Percentiles rank a stretch among this genome's conserved stretches.
These are phyloP conservation scores for Colostygia pectinataria DNA, from an alignment of 2,888 invertebrate genomes.

Conservation along the genomic window DNA sequence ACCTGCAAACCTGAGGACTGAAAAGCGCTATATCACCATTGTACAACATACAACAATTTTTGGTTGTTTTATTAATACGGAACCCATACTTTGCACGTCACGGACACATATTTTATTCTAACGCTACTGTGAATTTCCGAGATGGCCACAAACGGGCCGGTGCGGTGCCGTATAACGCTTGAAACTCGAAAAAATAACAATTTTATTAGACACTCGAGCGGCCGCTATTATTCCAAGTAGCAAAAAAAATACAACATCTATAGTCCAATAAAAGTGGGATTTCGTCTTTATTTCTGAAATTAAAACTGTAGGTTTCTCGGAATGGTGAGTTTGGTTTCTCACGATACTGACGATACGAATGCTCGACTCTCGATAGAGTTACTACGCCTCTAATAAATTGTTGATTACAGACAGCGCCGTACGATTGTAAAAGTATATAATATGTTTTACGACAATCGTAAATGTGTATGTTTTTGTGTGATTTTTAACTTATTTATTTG, in stretches of 20 bases:
- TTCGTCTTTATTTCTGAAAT: slow-evolving; percentile 75
- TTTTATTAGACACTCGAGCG: slow-evolving; percentile 57
- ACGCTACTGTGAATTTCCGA: slow-evolving; percentile 55
- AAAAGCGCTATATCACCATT: too few relatives aligned
- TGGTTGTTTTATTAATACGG: too few relatives aligned
- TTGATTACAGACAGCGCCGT: slow-evolving; percentile 75
- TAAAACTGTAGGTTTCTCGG: slow-evolving; percentile 72
- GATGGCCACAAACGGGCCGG: slow-evolving; percentile 41
- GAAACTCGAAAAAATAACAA: slow-evolving; percentile 50
- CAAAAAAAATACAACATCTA: slow-evolving; percentile 65
- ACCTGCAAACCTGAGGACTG: too few relatives aligned
- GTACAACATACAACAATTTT: too few relatives aligned
- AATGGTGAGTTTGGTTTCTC: slow-evolving; percentile 64
- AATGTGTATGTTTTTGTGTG: slow-evolving; percentile 50
- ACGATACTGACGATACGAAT: slow-evolving; percentile 43
- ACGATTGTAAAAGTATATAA: slow-evolving; percentile 67
- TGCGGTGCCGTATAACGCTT: slow-evolving; percentile 50
- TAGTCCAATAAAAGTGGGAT: slow-evolving; percentile 74
- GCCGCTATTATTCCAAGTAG: slow-evolving; percentile 55
- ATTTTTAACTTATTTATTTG: slow-evolving; percentile 26
- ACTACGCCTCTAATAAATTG: slow-evolving; percentile 66
- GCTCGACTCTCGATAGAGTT: slow-evolving; percentile 52
- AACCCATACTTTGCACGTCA: slow-evolving; percentile 19
- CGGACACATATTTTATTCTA: slow-evolving; percentile 35
- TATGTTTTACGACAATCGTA: slow-evolving; percentile 68